These are phyloP conservation scores for Trichogramma evanescens DNA, from an alignment of 2,888 invertebrate genomes.

Conservation along the genomic window DNA sequence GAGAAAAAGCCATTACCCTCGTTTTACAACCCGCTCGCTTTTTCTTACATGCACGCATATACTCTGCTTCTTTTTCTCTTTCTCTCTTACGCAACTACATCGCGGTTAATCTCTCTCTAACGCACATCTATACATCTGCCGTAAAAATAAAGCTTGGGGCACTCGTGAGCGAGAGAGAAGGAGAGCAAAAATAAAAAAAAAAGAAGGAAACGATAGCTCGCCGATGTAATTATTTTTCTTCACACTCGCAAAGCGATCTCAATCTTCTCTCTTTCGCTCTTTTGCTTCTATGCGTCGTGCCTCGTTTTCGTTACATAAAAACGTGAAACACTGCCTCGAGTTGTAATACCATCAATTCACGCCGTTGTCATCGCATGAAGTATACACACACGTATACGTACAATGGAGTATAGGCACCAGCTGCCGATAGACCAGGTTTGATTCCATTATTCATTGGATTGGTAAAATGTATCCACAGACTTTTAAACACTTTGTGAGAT, in stretches of 20 bases:
- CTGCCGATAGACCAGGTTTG: background rate
- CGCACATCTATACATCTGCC: conserved; percentile 11
- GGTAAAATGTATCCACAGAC: too few relatives aligned
- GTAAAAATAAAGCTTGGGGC: conserved; percentile 11
- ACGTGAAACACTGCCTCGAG: conserved; percentile 2
- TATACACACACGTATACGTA: too few relatives aligned
- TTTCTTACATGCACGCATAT: too few relatives aligned
- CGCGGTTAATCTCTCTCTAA: background rate
- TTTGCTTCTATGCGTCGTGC: background rate
- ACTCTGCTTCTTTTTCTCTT: too few relatives aligned
- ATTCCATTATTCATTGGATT: conserved; percentile 17
- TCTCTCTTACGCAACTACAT: background rate
- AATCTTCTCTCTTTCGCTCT: background rate
- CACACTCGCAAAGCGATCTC: conserved; percentile 3
- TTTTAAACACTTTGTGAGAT: too few relatives aligned
- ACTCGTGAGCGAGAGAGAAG: background rate
- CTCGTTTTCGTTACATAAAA: too few relatives aligned
- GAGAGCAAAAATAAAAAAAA: background rate
- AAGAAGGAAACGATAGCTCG: background rate
- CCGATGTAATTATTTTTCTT: conserved; percentile 16
- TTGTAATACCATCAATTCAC: conserved; percentile 2
- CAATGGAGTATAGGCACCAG: too few relatives aligned
- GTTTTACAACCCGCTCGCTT: too few relatives aligned
- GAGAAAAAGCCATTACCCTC: too few relatives aligned
- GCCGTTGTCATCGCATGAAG: background rate